These are phyloP conservation scores for Cardinalis cardinalis DNA, from an alignment of 2,113 vertebrate genomes.

Conservation along the genomic window DNA sequence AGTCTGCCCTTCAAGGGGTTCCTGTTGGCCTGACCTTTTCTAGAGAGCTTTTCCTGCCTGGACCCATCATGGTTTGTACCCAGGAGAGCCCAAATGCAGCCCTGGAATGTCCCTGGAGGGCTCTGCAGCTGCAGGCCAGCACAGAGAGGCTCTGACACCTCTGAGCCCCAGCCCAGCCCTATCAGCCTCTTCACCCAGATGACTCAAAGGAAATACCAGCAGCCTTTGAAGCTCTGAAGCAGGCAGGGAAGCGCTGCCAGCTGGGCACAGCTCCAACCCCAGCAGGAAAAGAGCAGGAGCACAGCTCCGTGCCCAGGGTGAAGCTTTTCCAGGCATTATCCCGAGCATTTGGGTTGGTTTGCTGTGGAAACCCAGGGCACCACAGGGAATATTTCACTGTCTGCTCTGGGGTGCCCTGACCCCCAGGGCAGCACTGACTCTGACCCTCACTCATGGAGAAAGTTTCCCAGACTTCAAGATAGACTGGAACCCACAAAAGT, in stretches of 20 bases:
- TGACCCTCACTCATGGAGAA: too few species aligned
- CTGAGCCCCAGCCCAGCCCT: neutral
- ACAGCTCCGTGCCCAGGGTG: neutral
- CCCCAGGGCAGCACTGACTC: neutral
- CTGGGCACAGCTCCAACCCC: neutral
- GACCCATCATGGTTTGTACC: neutral
- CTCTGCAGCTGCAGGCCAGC: neutral
- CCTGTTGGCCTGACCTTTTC: neutral
- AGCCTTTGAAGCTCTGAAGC: neutral
- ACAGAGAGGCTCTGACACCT: neutral
- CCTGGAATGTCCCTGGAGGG: neutral
- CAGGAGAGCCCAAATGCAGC: neutral
- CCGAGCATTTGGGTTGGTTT: neutral
- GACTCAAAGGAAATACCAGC: conserved; percentile 34
- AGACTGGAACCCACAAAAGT: too few species aligned
- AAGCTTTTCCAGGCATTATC: neutral
- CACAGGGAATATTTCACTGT: too few species aligned
- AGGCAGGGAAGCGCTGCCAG: neutral
- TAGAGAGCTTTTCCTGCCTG: neutral
- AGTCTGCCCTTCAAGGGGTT: neutral
- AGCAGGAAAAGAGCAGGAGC: neutral
- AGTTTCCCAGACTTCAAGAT: too few species aligned
- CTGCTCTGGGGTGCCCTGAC: too few species aligned
- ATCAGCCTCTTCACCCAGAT: conserved; percentile 6
- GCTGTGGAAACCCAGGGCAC: neutral